Evolutionary conservation across 2,888 invertebrate species (phyloP).

Genomic region (Frankliniella fusca): DNA sequence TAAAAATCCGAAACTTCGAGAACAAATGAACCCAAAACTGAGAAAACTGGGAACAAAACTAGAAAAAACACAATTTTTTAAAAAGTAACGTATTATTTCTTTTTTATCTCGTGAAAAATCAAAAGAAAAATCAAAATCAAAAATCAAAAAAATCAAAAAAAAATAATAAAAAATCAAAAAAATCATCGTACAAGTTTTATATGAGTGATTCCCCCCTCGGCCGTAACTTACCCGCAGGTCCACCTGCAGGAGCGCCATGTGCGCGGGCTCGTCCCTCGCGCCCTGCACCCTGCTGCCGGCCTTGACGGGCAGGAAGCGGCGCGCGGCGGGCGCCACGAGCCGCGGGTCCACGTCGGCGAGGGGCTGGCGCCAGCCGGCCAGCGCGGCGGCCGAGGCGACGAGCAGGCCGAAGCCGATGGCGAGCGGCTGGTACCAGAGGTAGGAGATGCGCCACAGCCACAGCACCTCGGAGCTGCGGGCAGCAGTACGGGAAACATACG

Average conservation of each 20-base stretch:
- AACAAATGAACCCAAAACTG: no score
- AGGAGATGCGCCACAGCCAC: not conserved
- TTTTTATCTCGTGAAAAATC: no score
- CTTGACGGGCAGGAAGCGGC: not conserved
- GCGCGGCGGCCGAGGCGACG: not conserved
- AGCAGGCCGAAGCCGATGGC: not conserved
- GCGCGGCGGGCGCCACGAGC: not conserved
- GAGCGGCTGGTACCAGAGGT: constrained; percentile 16
- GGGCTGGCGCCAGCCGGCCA: not conserved
- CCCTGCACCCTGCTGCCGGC: not conserved
- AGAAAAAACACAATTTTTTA: no score
- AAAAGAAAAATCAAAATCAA: no score
- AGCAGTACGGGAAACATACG: no score
- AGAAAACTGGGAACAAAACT: no score
- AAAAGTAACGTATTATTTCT: no score
- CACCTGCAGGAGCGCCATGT: not conserved
- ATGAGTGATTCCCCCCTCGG: no score
- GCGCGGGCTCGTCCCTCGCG: not conserved
- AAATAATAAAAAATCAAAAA: no score
- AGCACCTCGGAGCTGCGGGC: not conserved
- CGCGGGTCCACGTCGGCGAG: not conserved
- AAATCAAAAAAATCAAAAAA: no score
- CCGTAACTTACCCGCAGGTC: not conserved
- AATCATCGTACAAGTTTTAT: no score
- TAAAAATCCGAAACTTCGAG: no score